A percentile compares a stretch with the other conserved stretches of the same genome.
These are phyloP conservation scores for Drosophila mayri DNA, from an alignment of 1,140 invertebrate genomes.

Conservation along the genomic window DNA sequence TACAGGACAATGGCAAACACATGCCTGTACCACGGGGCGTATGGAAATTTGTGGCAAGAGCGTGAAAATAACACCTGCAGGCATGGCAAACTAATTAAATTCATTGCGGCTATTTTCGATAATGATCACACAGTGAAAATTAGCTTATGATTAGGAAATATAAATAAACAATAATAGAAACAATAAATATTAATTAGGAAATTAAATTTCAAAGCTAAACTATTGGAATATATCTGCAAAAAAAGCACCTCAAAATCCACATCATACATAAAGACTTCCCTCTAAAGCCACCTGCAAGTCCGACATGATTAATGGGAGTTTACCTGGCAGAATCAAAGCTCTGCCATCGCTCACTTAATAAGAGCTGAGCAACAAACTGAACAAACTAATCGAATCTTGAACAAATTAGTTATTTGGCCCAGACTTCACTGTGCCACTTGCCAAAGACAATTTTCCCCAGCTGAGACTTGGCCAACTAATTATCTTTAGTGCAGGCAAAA, in stretches of 20 bases:
- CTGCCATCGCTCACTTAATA: slow-evolving; percentile 8
- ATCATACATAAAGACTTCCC: neutral
- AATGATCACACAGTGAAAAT: slow-evolving; percentile 12
- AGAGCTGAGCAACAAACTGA: neutral
- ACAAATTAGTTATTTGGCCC: neutral
- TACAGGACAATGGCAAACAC: neutral
- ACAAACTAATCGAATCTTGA: slow-evolving; percentile 5
- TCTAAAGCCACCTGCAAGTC: neutral
- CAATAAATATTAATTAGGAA: slow-evolving; percentile 1
- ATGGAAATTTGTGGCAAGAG: slow-evolving; percentile 42
- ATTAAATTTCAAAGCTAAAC: neutral
- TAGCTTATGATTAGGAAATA: neutral
- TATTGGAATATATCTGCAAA: neutral
- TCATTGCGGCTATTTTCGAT: slow-evolving; percentile 33
- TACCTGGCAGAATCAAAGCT: slow-evolving; percentile 1
- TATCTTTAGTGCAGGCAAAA: slow-evolving; percentile 34
- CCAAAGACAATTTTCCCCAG: slow-evolving; percentile 22
- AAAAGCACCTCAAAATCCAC: rapidly evolving
- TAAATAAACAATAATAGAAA: neutral
- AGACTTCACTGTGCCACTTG: slow-evolving; percentile 14
- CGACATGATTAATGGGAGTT: neutral
- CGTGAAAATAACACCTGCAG: slow-evolving; percentile 71
- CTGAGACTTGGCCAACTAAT: slow-evolving; percentile 35
- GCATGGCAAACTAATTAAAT: slow-evolving; percentile 69
- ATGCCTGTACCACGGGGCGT: slow-evolving; percentile 3